Evolutionary conservation across 2,888 invertebrate genomes (phyloP), one percentile per base, ranked within the genome.

Genomic region (Heteromyza rotundicornis): DNA sequence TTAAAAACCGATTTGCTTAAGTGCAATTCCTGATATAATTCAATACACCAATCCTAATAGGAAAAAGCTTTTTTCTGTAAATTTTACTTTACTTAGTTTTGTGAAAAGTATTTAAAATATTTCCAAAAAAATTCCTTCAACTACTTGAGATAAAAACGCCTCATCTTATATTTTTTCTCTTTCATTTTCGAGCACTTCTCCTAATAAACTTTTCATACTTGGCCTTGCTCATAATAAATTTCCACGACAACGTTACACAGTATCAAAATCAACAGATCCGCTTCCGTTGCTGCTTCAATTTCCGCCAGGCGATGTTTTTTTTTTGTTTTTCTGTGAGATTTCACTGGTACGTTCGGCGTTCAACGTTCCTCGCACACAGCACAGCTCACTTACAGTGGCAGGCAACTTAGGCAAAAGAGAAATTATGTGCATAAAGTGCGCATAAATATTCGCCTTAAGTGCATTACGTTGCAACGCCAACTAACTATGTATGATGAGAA

Each of bases 381-480:
- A 56, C 60, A 40, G 10, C 51, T 60, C 56, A 60, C 51, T 60
- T 24, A 22, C 17, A 19, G 8, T 10, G 7, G 10, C 50, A 50
- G 62, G 40, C 55, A 62, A 44, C 56, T 53, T 57, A 14, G 23
- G 51, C 7, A 23, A 52, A 52, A 23, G 17, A 19, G 49, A 57
- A 58, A 58, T 56, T 47, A 62, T 62, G 51, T 50, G 49, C 54
- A 54, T 57, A 35, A 52, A 52, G 14, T 52, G 24, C 35, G 50
- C 59, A 59, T 59, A 62, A 62, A 62, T 59, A 59, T 55, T 3
- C 47, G 51, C 22, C 40, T 62, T 59, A 62, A 59, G 62, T 59
- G 58, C 62, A 59, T 50, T 20, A 7, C 20, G 47, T 5, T 47
- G 47, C 47, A 58, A 36, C 19, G n/a, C 40, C 8, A 51, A n/a